phyloP scores from a whole-genome alignment of 1,140 invertebrate species.

The Panulirus ornatus region DNA sequence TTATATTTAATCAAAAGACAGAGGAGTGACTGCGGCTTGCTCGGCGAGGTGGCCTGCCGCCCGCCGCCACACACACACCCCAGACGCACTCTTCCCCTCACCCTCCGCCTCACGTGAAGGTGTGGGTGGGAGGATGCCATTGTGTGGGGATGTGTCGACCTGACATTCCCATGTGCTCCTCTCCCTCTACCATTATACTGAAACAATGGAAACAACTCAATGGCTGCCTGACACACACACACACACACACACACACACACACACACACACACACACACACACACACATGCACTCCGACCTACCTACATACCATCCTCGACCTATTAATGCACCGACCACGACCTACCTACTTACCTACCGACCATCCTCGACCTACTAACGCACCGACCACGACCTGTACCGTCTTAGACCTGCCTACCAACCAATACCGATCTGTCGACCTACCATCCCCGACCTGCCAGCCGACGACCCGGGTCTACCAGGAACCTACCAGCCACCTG shows the following conservation, averaged over 20 bases:
- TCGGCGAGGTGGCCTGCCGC: not conserved
- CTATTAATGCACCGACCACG: too few relatives aligned
- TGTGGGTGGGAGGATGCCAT: constrained; percentile 59
- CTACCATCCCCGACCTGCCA: too few relatives aligned
- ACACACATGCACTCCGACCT: not conserved
- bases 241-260: constrained; percentile 25
- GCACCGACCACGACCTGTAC: not conserved
- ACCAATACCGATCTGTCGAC: too few relatives aligned
- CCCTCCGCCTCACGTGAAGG: too few relatives aligned
- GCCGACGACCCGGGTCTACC: too few relatives aligned
- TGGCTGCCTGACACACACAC: constrained; percentile 64
- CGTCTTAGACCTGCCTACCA: too few relatives aligned
- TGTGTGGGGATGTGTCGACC: constrained; percentile 66
- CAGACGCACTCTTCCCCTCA: not conserved
- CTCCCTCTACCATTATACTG: constrained; percentile 69
- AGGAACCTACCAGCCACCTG: not conserved
- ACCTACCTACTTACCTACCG: too few relatives aligned
- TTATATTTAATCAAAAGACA: constrained; percentile 57
- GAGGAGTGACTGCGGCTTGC: constrained; percentile 17
- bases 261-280: not conserved
- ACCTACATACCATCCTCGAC: not conserved
- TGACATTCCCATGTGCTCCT: constrained; percentile 68
- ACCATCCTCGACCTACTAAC: not conserved
- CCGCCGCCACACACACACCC: not conserved
- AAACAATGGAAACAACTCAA: constrained; percentile 69